Base-by-base conservation (phyloP, 2,888 invertebrate genomes). In the Drosophila borborema region DNA sequence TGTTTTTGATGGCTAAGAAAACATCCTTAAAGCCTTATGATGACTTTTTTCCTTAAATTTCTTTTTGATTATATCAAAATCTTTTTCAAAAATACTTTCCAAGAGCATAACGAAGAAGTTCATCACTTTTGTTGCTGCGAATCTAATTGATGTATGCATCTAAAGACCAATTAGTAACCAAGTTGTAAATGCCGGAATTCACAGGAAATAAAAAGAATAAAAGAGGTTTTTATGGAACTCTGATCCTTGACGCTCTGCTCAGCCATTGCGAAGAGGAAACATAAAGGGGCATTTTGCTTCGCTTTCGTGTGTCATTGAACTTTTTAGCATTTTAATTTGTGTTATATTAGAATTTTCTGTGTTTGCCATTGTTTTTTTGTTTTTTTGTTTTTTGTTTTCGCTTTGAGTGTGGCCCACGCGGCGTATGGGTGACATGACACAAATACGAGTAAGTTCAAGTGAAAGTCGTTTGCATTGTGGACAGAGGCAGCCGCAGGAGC, bases 401-500 rank as follows among this genome's bases (percentile, higher is more conserved):
- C 31, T 51, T 56, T 48, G 28, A 28, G 38, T 61, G 31, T 67
- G 58, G 61, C 18, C 58, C 59, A 80, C 55, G 62, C 59, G 72
- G 64, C 77, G 64, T 64, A 77, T 80, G 77, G 51, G 77, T 60
- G 55, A 79, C 81, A 81, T 70, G 68, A 69, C 66, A 64, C 53
- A 77, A 69, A 80, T 60, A 59, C 76, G 58, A 70, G 41, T 75
- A 56, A 64, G 68, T 77, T 77, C 64, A 74, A 82, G 88, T 77
- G 88, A 88, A 88, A 86, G 82, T 82, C 77, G 68, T 80, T 73
- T 68, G 54, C 81, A 80, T 86, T 86, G 83, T 80, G 86, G 76
- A 73, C 77, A 69, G 66, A 56, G 62, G 34, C 23, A 73, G 63
- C 78, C 64, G 51, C 72, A 74, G 60, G 28, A 48, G 41, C 16